These are phyloP conservation scores for Cydia pomonella DNA, from an alignment of 1,140 invertebrate species.

Conservation along the genomic window DNA sequence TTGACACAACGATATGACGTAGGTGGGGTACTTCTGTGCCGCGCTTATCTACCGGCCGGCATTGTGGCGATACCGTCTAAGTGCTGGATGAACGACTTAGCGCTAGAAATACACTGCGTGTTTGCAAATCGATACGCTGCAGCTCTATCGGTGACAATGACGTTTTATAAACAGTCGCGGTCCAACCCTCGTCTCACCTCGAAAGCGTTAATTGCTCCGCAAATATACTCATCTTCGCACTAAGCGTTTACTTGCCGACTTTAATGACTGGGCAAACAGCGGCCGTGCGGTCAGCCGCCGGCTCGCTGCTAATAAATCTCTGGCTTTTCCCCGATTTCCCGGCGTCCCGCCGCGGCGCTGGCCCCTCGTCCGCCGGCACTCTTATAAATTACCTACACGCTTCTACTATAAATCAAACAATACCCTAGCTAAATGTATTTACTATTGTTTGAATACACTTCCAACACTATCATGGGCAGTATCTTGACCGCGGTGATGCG, in stretches of 20 bases:
- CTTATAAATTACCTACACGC: conserved; percentile 78
- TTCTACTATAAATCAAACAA: conserved; percentile 75
- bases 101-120: conserved; percentile 45
- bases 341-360: conserved; percentile 59
- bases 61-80: conserved; percentile 49
- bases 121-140: conserved; percentile 30
- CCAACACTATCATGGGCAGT: conserved; percentile 57
- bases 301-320: conserved; percentile 72
- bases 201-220: conserved; percentile 73
- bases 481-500: conserved; percentile 44
- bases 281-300: conserved; percentile 61
- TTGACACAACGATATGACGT: conserved; percentile 66
- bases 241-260: conserved; percentile 73
- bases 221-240: conserved; percentile 76
- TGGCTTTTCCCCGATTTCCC: conserved; percentile 74
- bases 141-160: conserved; percentile 39
- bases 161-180: conserved; percentile 61
- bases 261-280: conserved; percentile 76
- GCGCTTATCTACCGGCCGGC: conserved; percentile 66
- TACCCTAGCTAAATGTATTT: conserved; percentile 73
- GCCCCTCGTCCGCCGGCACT: conserved; percentile 57
- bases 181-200: conserved; percentile 70
- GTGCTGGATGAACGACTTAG: conserved; percentile 44
- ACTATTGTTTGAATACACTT: conserved; percentile 76
- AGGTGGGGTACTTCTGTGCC: conserved; percentile 60